These are phyloP conservation scores for Antigone vipio DNA, from an alignment of 2,113 vertebrate species.

Conservation along the genomic window DNA sequence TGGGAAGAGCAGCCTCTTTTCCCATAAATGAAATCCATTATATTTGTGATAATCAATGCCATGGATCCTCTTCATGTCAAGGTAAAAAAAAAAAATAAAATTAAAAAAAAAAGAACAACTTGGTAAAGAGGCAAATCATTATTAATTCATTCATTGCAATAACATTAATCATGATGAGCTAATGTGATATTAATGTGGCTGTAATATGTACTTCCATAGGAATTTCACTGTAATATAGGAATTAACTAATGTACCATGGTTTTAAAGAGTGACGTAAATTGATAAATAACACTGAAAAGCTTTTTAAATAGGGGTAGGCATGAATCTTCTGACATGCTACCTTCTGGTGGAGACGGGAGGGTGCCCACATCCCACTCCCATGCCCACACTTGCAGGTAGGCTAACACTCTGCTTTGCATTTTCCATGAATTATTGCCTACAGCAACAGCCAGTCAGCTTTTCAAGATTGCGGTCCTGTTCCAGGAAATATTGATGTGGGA, in stretches of 20 bases:
- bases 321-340: slow-evolving; percentile 25
- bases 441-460: slow-evolving; percentile 54
- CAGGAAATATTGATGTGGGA: slow-evolving; percentile 70
- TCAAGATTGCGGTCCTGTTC: slow-evolving; percentile 56
- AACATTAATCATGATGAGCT: slow-evolving; percentile 72
- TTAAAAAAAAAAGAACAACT: background rate
- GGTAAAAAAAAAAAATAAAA: slow-evolving; percentile 3
- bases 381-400: slow-evolving; percentile 5
- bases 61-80: slow-evolving; percentile 74
- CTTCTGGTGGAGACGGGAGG: background rate
- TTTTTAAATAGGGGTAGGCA: slow-evolving; percentile 43
- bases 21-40: slow-evolving; percentile 82
- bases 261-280: slow-evolving; percentile 49
- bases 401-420: slow-evolving; percentile 21
- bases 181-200: slow-evolving; percentile 81
- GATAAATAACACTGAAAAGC: slow-evolving; percentile 63
- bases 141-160: slow-evolving; percentile 78
- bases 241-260: slow-evolving; percentile 56
- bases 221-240: slow-evolving; percentile 68
- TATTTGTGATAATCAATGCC: slow-evolving; percentile 80
- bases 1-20: slow-evolving; percentile 77
- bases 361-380: slow-evolving; percentile 28
- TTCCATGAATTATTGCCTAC: slow-evolving; percentile 45
- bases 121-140: slow-evolving; percentile 75
- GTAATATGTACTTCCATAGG: slow-evolving; percentile 67